These are phyloP conservation scores for Bucorvus abyssinicus DNA, from an alignment of 2,797 vertebrate genomes.

Conservation along the genomic window DNA sequence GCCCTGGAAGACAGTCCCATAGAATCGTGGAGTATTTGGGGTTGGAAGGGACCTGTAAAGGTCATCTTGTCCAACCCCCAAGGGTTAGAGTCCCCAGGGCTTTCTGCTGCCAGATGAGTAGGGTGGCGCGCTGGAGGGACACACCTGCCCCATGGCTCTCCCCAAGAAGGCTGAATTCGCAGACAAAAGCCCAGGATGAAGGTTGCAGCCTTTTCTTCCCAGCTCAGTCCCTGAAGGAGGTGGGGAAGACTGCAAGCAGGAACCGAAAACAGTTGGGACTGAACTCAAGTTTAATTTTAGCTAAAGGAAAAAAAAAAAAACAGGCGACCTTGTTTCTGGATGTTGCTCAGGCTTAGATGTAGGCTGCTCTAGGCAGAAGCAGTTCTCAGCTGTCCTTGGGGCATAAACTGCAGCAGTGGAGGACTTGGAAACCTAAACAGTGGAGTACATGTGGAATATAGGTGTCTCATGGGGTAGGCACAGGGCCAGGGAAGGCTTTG, in stretches of 20 bases:
- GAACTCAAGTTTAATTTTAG: neutral
- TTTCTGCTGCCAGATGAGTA: neutral
- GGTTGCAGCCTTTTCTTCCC: neutral
- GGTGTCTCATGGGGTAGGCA: neutral
- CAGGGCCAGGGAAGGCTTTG: neutral
- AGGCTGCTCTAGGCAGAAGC: neutral
- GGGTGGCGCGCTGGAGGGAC: neutral
- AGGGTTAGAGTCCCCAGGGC: neutral
- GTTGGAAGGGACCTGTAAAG: no score
- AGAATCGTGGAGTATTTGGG: no score
- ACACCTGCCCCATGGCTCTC: accelerated
- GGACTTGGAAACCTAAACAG: neutral
- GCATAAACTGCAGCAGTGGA: neutral
- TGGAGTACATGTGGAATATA: accelerated
- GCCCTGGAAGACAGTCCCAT: no score
- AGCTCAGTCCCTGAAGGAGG: neutral
- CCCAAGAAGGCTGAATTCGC: neutral
- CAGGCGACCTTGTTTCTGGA: neutral
- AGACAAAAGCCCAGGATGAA: neutral
- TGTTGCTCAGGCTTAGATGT: neutral
- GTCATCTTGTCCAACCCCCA: no score
- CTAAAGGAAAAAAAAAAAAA: neutral
- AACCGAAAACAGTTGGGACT: neutral
- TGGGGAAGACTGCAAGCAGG: neutral
- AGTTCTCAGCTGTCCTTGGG: neutral